Base-by-base conservation (phyloP, 2,797 vertebrate species). In the Phoeniculus purpureus region DNA sequence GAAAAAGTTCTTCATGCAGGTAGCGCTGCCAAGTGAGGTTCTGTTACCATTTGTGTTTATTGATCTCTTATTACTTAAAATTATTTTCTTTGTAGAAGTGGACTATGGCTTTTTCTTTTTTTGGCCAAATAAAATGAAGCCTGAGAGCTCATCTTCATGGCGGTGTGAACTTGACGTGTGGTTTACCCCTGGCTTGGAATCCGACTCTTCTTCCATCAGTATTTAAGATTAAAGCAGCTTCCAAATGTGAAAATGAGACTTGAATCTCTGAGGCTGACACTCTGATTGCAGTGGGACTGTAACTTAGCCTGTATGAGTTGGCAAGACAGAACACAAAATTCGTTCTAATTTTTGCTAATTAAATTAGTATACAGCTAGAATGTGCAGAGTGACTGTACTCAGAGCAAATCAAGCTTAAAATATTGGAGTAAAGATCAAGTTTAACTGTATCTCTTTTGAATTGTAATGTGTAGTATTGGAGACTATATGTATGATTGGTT, bases 21-120 rank as follows among this genome's bases (percentile, higher is more conserved):
- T 76, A 90, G 27, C 8, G 12, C 27, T 76, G 91, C 85, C 85
- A 92, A 62, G 40, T 78, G 78, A 59, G 81, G 37, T 82, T 92
- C 67, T 81, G 18, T 73, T 88, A 75, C 55, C 23, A 37, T 78
- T 93, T 91, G 40, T 81, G 60, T 95, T 94, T 95, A 67, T 90
- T 92, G 77, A 88, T 16, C 12, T 90, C 81, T 74, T 81, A 54
- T 70, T 3, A 79, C 67, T 81, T 76, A 58, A 47, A 78, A 50
- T 72, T 29, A 64, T 91, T 93, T 85, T 94, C 23, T 81, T 92
- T 43, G 45, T 89, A 47, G 91, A 78, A 79, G 78, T 29, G 61
- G 31, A 90, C 48, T 72, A n/a, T 81, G 10, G 4, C 16, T 27
- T 40, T 40, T 40, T 62, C 10, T 21, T 31, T 82, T 73, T 89